Conservation (phyloP, 1,140 invertebrate species). For the Campoletis sonorensis region DNA sequence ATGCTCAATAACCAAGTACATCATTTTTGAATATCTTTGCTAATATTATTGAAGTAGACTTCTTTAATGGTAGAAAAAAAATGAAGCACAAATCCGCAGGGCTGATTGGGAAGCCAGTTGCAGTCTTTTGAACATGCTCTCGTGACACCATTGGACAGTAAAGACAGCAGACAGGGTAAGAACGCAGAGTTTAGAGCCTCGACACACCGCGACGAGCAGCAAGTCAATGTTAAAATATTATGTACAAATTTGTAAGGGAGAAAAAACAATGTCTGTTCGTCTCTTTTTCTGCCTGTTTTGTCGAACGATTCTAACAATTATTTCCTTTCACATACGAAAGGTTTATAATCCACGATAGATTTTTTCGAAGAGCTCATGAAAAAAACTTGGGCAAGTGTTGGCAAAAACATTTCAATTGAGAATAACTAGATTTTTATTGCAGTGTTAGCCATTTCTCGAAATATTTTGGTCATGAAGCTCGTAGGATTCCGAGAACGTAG, state of each 20-base stretch:
- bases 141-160: slow-evolving; percentile 39
- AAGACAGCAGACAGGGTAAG: not conserved
- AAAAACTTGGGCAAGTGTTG: no score
- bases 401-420: no score
- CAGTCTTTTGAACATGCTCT: slow-evolving; percentile 36
- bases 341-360: no score
- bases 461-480: no score
- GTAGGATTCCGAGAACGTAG: no score
- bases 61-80: not conserved
- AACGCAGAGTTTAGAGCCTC: not conserved
- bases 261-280: not conserved
- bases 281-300: no score
- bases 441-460: no score
- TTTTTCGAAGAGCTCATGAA: no score
- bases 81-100: slow-evolving; percentile 27
- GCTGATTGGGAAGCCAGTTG: slow-evolving; percentile 42
- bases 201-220: slow-evolving; percentile 1
- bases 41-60: not conserved
- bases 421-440: no score
- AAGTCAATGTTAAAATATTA: not conserved
- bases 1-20: no score
- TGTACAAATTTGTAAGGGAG: not conserved
- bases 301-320: no score
- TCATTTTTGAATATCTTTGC: not conserved
- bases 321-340: no score